Conservation (phyloP, 2,888 invertebrate species). For the Acanthosepion lycidas region DNA sequence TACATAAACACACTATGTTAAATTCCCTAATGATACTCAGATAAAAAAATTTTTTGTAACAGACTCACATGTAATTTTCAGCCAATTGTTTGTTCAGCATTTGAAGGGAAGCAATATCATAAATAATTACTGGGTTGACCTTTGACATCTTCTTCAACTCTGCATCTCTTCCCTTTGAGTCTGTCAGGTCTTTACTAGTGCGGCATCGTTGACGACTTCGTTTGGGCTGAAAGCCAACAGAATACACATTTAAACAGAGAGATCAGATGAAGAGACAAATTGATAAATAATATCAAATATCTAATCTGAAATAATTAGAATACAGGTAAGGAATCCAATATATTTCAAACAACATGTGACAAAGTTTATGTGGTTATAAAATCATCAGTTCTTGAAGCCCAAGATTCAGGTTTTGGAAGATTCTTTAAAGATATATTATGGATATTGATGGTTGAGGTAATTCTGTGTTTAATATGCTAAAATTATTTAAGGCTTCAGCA, state of each 20-base stretch:
- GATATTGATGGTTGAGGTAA: no score
- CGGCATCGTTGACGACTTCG: conserved; percentile 41
- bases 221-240: background rate
- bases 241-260: background rate
- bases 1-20: background rate
- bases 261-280: no score
- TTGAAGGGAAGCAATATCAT: conserved; percentile 84
- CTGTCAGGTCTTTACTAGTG: conserved; percentile 49
- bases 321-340: no score
- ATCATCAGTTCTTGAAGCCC: no score
- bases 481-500: no score
- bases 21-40: background rate
- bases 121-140: conserved; percentile 79
- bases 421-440: no score
- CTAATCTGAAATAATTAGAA: no score
- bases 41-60: background rate
- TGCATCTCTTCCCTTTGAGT: conserved; percentile 52
- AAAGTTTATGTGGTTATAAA: no score
- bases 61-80: conserved; percentile 83
- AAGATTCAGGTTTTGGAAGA: no score
- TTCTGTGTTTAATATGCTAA: no score
- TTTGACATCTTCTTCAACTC: conserved; percentile 65
- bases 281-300: no score
- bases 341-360: no score
- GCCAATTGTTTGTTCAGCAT: conserved; percentile 87